These are phyloP conservation scores for Polia nebulosa DNA, from an alignment of 2,888 invertebrate species.

Conservation along the genomic window DNA sequence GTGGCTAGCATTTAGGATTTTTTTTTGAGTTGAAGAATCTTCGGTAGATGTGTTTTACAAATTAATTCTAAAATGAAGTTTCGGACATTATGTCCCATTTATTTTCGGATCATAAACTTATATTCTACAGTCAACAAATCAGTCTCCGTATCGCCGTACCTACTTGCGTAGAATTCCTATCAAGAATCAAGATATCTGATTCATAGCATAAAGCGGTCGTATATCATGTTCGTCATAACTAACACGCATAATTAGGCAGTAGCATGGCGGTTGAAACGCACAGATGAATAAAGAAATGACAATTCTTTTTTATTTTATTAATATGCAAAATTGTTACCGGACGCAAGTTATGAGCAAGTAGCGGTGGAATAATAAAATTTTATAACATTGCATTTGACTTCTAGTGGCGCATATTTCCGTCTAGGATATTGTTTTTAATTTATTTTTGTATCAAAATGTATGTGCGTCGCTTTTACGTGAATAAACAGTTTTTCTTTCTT, in stretches of 20 bases:
- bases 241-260: conserved; percentile 61
- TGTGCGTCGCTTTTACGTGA: too few species aligned
- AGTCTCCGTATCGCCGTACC: conserved; percentile 10
- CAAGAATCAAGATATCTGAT: conserved; percentile 49
- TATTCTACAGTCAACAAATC: neutral
- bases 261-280: conserved; percentile 57
- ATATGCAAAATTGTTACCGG: conserved; percentile 57
- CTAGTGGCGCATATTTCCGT: too few species aligned
- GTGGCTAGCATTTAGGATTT: too few species aligned
- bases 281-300: conserved; percentile 68
- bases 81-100: neutral
- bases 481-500: too few species aligned
- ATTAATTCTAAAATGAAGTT: neutral
- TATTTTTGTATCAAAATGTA: too few species aligned
- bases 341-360: conserved; percentile 43
- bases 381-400: conserved; percentile 6
- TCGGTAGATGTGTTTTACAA: neutral
- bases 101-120: neutral
- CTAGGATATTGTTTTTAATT: too few species aligned
- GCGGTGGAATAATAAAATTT: conserved; percentile 23
- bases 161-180: conserved; percentile 34
- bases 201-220: conserved; percentile 37
- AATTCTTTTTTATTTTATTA: conserved; percentile 63
- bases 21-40: too few species aligned
- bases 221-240: conserved; percentile 54